Percentiles rank a stretch among this genome's conserved stretches.
Evolutionary conservation across 2,113 vertebrate species (phyloP).

Genomic region (Trinectes maculatus): DNA sequence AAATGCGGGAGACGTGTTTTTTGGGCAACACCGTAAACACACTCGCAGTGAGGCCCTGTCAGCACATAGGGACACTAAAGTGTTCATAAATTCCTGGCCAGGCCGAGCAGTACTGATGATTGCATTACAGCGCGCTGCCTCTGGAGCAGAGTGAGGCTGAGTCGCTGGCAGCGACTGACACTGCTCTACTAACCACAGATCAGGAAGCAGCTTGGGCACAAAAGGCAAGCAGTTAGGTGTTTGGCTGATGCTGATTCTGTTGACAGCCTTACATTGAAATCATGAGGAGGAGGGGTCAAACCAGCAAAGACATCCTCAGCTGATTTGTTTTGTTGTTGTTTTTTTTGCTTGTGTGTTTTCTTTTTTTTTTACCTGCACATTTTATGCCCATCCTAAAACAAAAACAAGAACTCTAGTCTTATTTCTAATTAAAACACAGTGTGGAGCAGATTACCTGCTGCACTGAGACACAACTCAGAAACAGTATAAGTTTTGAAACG

Average conservation of each 20-base stretch:
- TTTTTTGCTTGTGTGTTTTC: not conserved
- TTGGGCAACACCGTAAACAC: conserved; percentile 55
- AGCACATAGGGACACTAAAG: conserved; percentile 65
- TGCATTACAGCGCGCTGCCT: conserved; percentile 57
- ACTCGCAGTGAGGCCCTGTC: conserved; percentile 37
- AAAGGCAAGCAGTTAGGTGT: not conserved
- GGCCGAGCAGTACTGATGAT: conserved; percentile 56
- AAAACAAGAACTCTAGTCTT: no score
- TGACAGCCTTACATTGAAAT: not conserved
- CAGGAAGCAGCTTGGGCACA: not conserved
- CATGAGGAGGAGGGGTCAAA: not conserved
- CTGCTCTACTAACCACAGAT: conserved; percentile 14
- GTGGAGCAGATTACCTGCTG: not conserved
- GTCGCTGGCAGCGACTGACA: conserved; percentile 36
- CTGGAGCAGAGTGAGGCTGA: conserved; percentile 28
- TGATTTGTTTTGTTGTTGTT: not conserved
- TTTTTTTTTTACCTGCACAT: no score
- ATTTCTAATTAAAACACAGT: not conserved
- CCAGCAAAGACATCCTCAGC: not conserved
- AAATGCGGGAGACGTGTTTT: conserved; percentile 58
- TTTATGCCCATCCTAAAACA: no score
- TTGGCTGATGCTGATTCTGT: not conserved
- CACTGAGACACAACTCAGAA: not conserved
- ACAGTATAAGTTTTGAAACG: no score
- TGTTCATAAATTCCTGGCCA: conserved; percentile 69